Evolutionary conservation across 1,140 invertebrate genomes (phyloP).

Genomic region (Eupristina koningsbergeri): DNA sequence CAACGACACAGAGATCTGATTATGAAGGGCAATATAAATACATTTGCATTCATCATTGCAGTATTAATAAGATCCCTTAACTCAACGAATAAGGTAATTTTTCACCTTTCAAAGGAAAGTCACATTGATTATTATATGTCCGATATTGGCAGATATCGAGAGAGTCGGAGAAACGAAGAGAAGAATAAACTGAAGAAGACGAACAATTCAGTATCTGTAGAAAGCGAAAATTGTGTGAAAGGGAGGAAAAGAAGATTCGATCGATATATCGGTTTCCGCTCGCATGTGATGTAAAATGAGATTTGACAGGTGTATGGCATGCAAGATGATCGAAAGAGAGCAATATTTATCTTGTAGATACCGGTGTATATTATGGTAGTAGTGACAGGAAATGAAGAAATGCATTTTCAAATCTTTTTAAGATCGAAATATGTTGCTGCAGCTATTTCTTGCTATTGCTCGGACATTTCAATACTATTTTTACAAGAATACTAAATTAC

Average conservation of each 20-base stretch:
- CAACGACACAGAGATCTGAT: no score
- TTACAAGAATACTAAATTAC: no score
- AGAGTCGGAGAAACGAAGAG: no score
- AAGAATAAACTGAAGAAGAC: background rate
- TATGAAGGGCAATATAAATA: no score
- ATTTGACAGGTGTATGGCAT: background rate
- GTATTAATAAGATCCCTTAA: background rate
- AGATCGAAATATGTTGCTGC: background rate
- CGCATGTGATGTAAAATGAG: background rate
- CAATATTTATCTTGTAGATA: constrained; percentile 26
- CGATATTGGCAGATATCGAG: no score
- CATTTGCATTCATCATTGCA: background rate
- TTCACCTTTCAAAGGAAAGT: background rate
- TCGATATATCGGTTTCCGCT: constrained; percentile 12
- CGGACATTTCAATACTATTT: background rate
- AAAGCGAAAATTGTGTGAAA: background rate
- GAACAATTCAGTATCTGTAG: no score
- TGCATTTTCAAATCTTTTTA: background rate
- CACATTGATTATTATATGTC: background rate
- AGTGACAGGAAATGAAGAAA: background rate
- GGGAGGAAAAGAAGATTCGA: background rate
- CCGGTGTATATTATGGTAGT: background rate
- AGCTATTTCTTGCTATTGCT: background rate
- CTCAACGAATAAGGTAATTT: background rate
- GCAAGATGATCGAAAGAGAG: background rate